Conservation (phyloP, 2,797 vertebrate species). For the Platyrinchus mystaceus region DNA sequence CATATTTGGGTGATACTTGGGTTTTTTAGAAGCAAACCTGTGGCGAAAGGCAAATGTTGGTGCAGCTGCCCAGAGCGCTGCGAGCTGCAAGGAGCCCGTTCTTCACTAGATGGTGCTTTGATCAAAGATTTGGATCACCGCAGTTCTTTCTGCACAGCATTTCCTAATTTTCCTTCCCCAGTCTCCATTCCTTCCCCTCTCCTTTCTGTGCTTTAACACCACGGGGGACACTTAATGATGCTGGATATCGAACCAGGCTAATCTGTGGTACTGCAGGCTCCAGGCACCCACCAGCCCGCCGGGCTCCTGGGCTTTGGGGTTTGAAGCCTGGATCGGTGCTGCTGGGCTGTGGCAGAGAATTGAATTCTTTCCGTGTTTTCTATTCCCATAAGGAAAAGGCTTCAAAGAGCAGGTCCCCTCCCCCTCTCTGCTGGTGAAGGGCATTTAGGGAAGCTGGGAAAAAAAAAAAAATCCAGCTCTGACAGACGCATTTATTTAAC, state of each 20-base stretch:
- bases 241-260: background rate
- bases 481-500: slow-evolving; percentile 15
- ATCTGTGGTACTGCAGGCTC: background rate
- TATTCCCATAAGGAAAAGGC: slow-evolving; percentile 58
- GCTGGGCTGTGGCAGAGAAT: slow-evolving; percentile 41
- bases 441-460: slow-evolving; percentile 38
- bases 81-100: background rate
- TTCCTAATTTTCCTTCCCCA: background rate
- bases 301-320: background rate
- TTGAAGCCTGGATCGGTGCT: background rate
- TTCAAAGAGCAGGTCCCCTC: slow-evolving; percentile 57
- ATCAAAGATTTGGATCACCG: background rate
- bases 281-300: background rate
- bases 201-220: background rate
- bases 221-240: background rate
- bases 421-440: slow-evolving; percentile 38
- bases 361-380: slow-evolving; percentile 65
- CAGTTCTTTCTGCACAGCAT: background rate
- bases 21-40: background rate
- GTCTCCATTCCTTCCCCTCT: slow-evolving; percentile 23
- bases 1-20: background rate
- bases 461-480: background rate
- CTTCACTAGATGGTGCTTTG: slow-evolving; percentile 61
- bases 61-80: background rate
- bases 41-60: background rate